Evolutionary conservation across 2,888 invertebrate genomes (phyloP), one percentile per base, ranked within the genome.

Genomic region (Perizoma affinitatum): DNA sequence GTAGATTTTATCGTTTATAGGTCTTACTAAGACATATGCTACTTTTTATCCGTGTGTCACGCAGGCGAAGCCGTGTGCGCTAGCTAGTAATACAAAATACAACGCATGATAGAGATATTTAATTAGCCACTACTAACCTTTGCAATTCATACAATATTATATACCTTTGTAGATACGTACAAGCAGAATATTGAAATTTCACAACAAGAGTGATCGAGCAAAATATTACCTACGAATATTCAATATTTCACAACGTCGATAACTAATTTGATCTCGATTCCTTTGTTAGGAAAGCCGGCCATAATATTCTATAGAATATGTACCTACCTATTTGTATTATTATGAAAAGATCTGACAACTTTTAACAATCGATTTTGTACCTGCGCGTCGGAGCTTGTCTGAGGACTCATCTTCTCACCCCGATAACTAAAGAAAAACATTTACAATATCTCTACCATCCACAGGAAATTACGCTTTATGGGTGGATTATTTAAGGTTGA

Each of bases 301-400:
- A 61, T 71, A 70, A 71, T 71, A 72, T 74, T 75, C 71, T 74
- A 72, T 71, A 73, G 66, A 74, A 75, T 75, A 77, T 75, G 22
- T 22, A 22, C 22, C 22, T 22, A 42, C 6, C 5, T 41, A 78
- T 80, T 82, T 73, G 73, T 77, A 69, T 76, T 76, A 79, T 77
- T 81, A 79, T 75, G 74, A 75, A 74, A 66, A 70, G 67, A 71
- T 71, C 74, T 77, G 75, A 77, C 79, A 73, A 76, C 66, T 72
- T 80, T 79, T 80, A 86, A 87, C 88, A 87, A 88, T 87, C 82
- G 85, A 84, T 86, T 87, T 86, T 83, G 82, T 90, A 90, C 90
- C 90, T 90, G 90, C 84, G 74, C 74, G 75, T 71, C 67, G 70
- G 73, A 71, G 67, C 75, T 73, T 80, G 85, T 83, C 85, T 80